Base-by-base conservation (phyloP, 2,888 invertebrate species). In the Athrips mouffetella region DNA sequence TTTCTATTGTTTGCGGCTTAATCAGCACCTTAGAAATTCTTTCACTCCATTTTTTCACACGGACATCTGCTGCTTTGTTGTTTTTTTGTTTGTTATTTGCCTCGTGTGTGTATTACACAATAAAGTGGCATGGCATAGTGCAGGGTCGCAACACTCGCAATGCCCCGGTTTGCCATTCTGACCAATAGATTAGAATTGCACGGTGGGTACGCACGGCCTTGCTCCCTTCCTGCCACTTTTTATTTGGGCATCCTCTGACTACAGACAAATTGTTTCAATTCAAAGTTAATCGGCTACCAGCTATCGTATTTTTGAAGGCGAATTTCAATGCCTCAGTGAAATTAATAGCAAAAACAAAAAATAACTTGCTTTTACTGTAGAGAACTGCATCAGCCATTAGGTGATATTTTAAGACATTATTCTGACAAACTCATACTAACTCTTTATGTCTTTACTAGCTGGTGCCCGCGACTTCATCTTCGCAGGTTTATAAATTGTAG, bases 1-100 rank as follows among this genome's bases (percentile, higher is more conserved):
- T 37, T 33, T 37, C 21, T 21, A 37, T 37, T 37, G 37, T 18
- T 21, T 21, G 37, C n/a, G 18, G n/a, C 37, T 37, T 37, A 37
- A 37, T 37, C 37, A 37, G 37, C 37, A n/a, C 37, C 37, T 37
- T 37, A 37, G 37, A 37, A 37, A 37, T 37, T 37, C 37, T 37
- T 27, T 41, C 27, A 50, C 50, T 50, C 48, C 20, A 35, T 54
- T 65, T 60, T 61, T 62, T 59, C 54, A 50, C 46, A 51, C 53
- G 48, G 45, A 70, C 70, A 70, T 67, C 70, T 72, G 72, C 63
- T 60, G 58, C 52, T 57, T 58, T 37, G 37, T 37, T 37, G 6
- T 37, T 18, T 37, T 37, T 37, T 21, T 37, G 16, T 16, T 37
- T 21, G 37, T 21, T 37, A 33, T 16, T 37, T 21, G 37, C 37